Evolutionary conservation across 2,797 vertebrate species (phyloP).

Genomic region (Macropodus opercularis): DNA sequence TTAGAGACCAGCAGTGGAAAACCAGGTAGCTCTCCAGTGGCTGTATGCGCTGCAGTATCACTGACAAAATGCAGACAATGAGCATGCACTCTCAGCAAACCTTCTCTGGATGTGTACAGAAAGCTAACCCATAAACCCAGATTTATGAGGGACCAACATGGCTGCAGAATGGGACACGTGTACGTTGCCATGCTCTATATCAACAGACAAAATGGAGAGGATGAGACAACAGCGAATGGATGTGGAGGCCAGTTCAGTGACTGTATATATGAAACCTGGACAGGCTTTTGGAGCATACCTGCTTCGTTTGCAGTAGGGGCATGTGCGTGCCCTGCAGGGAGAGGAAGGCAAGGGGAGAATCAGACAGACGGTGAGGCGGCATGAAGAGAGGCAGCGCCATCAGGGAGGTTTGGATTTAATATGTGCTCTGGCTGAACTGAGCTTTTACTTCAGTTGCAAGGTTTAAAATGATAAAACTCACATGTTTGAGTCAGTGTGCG

Average conservation of each 20-base stretch:
- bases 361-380: constrained; percentile 38
- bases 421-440: not conserved
- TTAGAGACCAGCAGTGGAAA: not conserved
- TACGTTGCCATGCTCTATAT: constrained; percentile 31
- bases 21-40: constrained; percentile 20
- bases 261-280: constrained; percentile 22
- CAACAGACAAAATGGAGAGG: constrained; percentile 59
- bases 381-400: constrained; percentile 7
- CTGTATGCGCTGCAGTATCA: constrained; percentile 21
- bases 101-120: constrained; percentile 9
- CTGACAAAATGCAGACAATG: constrained; percentile 33
- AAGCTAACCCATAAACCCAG: constrained; percentile 1
- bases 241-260: constrained; percentile 8
- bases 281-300: constrained; percentile 71
- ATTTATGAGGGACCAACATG: constrained; percentile 33
- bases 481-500: constrained; percentile 1
- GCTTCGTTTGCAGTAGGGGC: constrained; percentile 85
- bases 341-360: constrained; percentile 60
- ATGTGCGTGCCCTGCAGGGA: constrained; percentile 78
- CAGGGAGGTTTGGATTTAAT: not conserved
- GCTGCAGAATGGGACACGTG: constrained; percentile 29
- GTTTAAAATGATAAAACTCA: not conserved
- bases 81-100: constrained; percentile 51
- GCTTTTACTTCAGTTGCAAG: not conserved
- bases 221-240: constrained; percentile 34